Conservation (phyloP, 1,140 invertebrate genomes). For the Drosophila sp. region DNA sequence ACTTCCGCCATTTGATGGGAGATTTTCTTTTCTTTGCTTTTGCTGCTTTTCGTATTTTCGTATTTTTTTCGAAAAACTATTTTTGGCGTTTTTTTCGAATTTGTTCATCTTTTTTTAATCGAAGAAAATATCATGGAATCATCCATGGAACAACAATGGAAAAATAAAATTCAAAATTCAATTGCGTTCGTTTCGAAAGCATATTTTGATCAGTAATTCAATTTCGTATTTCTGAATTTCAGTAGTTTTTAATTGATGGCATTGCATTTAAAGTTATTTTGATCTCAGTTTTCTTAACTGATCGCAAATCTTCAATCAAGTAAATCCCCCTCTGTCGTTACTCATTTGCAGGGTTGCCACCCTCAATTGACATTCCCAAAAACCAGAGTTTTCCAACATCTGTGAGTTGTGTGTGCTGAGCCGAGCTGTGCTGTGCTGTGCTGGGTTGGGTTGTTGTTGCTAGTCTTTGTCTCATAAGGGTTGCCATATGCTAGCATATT, state of each 20-base stretch:
- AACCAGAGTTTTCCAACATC: conserved; percentile 45
- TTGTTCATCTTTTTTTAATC: conserved; percentile 31
- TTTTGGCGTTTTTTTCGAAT: conserved; percentile 53
- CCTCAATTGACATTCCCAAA: conserved; percentile 30
- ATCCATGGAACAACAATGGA: conserved; percentile 15
- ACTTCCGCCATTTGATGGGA: conserved; percentile 69
- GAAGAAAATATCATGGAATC: conserved; percentile 23
- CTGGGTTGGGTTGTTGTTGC: conserved; percentile 44
- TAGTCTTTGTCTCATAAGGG: conserved; percentile 58
- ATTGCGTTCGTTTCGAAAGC: background rate
- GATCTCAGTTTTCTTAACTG: background rate
- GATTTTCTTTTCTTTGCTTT: conserved; percentile 36
- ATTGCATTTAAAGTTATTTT: no score
- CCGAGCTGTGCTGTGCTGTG: conserved; percentile 4
- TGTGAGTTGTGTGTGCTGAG: conserved; percentile 21
- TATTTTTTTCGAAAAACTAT: conserved; percentile 54
- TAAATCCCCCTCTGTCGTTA: conserved; percentile 16
- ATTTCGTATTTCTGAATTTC: no score
- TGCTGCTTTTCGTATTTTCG: conserved; percentile 5
- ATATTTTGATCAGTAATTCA: no score
- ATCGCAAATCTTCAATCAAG: background rate
- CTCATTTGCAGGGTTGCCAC: conserved; percentile 61
- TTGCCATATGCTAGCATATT: conserved; percentile 79
- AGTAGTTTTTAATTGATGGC: no score
- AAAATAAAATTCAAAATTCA: background rate